Base-by-base conservation (phyloP, 1,140 invertebrate genomes). In the Papilio polyxenes region DNA sequence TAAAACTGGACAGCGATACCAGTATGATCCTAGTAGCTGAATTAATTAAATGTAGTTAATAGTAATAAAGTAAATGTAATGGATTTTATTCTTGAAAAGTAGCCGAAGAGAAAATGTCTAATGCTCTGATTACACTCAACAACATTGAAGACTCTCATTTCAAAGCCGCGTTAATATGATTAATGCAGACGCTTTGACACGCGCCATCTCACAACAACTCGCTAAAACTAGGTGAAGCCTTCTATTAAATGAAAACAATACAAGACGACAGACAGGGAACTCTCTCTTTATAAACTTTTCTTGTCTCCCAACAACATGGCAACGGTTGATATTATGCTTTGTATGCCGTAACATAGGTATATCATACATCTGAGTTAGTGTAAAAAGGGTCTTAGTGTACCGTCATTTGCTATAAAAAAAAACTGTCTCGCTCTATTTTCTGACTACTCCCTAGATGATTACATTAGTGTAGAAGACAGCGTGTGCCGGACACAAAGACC, bases 221-320 rank as follows among this genome's bases (percentile, higher is more conserved):
- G 17, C 17, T 8, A 17, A 59, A 59, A 59, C 56, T 59, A 20
- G 17, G 56, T 59, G 53, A 56, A n/a, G 56, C 56, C 56, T 31
- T 65, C 59, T 65, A 65, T 65, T 65, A 8, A 65, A 65, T 23
- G 59, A 65, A 8, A 65, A 65, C 59, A 65, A 65, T 65, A 65
- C 6, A 10, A 65, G n/a, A 65, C 20, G 23, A 65, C 20, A 65
- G 59, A 23, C 59, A 65, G 17, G 15, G 23, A 31, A 31, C 59
- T 20, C 20, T 23, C 9, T 23, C 11, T n/a, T 65, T 23, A 65
- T 65, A 65, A 65, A 23, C n/a, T 59, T 59, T 59, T n/a, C 56
- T 51, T 15, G 49, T 51, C 49, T 51, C 49, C 3, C 49, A 51
- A 13, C 49, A 51, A 0, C 49, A 51, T 51, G 13, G 15, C 10